Conservation (phyloP, 2,113 vertebrate species). For the Bombycilla garrulus region DNA sequence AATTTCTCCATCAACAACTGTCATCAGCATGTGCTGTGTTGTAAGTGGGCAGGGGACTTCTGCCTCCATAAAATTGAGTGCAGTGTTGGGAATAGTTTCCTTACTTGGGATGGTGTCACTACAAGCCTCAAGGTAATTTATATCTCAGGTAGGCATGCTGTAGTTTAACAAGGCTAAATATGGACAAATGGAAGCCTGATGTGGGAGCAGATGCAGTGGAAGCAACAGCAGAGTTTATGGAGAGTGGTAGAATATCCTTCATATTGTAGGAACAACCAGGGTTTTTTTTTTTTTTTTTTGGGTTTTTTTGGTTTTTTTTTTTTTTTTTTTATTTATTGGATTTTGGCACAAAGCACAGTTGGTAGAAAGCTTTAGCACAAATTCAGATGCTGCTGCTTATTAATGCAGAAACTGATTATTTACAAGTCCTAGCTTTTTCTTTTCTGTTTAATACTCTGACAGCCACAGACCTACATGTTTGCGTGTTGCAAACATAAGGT, state of each 20-base stretch:
- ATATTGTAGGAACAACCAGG: slow-evolving; percentile 2
- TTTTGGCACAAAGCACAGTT: slow-evolving; percentile 67
- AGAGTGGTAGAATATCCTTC: background rate
- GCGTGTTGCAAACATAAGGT: background rate
- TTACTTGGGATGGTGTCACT: background rate
- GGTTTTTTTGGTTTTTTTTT: background rate
- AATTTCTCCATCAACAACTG: background rate
- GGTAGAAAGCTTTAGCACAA: slow-evolving; percentile 52
- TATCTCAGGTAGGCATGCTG: slow-evolving; percentile 32
- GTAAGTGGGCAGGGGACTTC: background rate
- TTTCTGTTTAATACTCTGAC: slow-evolving; percentile 39
- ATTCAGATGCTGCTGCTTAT: slow-evolving; percentile 63
- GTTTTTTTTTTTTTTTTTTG: background rate
- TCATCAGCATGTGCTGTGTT: background rate
- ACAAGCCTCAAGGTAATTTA: slow-evolving; percentile 41
- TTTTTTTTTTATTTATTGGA: slow-evolving; percentile 20
- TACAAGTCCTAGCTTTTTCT: slow-evolving; percentile 47
- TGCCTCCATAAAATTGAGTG: background rate
- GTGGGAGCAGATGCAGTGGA: background rate
- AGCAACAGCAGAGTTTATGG: background rate
- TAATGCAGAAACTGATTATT: slow-evolving; percentile 40
- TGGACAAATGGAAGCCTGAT: slow-evolving; percentile 10
- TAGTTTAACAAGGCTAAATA: slow-evolving; percentile 24
- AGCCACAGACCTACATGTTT: background rate
- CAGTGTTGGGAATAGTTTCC: background rate